These are phyloP conservation scores for Pachliopta kotzebuea DNA, from an alignment of 2,888 invertebrate species.

Conservation along the genomic window DNA sequence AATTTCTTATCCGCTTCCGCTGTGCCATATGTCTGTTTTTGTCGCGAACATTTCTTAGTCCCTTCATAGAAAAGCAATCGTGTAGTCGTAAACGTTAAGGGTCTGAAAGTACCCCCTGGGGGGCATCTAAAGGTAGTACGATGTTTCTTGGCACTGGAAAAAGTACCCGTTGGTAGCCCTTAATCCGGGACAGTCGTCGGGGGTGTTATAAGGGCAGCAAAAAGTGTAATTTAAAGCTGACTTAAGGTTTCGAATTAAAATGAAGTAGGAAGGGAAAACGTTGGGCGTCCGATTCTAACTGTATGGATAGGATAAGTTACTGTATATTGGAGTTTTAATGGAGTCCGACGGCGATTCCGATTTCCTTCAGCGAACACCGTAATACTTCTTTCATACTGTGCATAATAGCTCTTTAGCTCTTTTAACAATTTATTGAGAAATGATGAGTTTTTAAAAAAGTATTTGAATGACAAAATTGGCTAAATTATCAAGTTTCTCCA, in stretches of 20 bases:
- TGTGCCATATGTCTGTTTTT: slow-evolving; percentile 68
- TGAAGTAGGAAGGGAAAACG: slow-evolving; percentile 53
- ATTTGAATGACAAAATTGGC: no score
- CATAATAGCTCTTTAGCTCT: background rate
- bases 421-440: background rate
- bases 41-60: slow-evolving; percentile 61
- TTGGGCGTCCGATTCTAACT: slow-evolving; percentile 18
- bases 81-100: slow-evolving; percentile 83
- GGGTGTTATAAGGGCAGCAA: slow-evolving; percentile 74
- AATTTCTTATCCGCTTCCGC: slow-evolving; percentile 59
- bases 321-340: slow-evolving; percentile 29
- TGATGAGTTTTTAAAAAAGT: no score
- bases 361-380: slow-evolving; percentile 8
- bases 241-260: slow-evolving; percentile 79
- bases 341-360: slow-evolving; percentile 11
- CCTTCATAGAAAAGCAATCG: slow-evolving; percentile 83
- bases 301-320: slow-evolving; percentile 22
- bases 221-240: slow-evolving; percentile 79
- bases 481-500: no score
- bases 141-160: slow-evolving; percentile 76
- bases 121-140: slow-evolving; percentile 75
- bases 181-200: slow-evolving; percentile 67
- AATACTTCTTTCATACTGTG: background rate
- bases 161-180: slow-evolving; percentile 69
- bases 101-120: slow-evolving; percentile 79